phyloP scores from a whole-genome alignment of 92 coral and sea anemone species.

The Zoanthus sansibaricus region DNA sequence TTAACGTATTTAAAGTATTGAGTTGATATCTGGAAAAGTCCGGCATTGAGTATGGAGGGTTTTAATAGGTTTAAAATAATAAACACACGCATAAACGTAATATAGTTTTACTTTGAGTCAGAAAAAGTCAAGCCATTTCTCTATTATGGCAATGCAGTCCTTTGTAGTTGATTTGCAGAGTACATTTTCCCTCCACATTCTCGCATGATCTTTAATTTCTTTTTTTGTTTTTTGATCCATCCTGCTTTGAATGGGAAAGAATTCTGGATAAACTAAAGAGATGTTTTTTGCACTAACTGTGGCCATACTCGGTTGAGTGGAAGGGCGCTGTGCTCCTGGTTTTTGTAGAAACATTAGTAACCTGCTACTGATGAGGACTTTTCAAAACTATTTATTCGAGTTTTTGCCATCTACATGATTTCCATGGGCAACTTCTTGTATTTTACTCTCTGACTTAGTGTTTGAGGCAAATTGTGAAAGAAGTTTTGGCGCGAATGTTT shows the following conservation, averaged over 20 bases:
- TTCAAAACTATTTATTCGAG: not conserved
- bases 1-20: too few species aligned
- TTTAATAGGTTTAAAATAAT: too few species aligned
- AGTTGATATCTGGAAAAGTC: too few species aligned
- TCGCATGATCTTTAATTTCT: not conserved
- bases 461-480: not conserved
- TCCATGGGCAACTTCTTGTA: not conserved
- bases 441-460: not conserved
- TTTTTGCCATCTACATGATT: not conserved
- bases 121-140: conserved; percentile 1
- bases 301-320: not conserved
- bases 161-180: not conserved
- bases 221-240: conserved; percentile 1
- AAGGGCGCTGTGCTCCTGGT: not conserved
- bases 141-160: not conserved
- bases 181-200: not conserved
- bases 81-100: too few species aligned
- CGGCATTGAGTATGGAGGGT: too few species aligned
- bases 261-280: not conserved
- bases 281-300: not conserved
- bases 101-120: not conserved
- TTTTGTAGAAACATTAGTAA: not conserved
- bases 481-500: not conserved
- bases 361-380: not conserved
- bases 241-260: not conserved